A percentile compares a stretch with the other conserved stretches of the same genome.
phyloP scores from a whole-genome alignment of 1,140 invertebrate genomes.

The Anastatus disparis region DNA sequence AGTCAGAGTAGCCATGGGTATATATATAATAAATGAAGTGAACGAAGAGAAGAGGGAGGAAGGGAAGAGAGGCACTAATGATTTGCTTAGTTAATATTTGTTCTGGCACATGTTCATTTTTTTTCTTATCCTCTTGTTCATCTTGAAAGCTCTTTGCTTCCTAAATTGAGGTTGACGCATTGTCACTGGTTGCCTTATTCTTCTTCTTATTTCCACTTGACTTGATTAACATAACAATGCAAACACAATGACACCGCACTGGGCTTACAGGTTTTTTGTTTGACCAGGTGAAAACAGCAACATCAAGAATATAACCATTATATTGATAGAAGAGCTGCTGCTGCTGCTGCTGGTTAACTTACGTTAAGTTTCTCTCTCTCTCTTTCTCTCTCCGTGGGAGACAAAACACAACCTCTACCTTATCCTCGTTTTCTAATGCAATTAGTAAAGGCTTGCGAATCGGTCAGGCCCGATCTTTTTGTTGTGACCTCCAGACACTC shows the following conservation, averaged over 20 bases:
- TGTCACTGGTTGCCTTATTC: constrained; percentile 61
- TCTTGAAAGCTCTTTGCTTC: constrained; percentile 62
- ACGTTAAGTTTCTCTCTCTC: no score
- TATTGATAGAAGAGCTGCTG: not conserved
- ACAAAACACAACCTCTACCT: constrained; percentile 32
- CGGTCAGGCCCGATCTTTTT: no score
- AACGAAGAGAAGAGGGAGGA: constrained; percentile 9
- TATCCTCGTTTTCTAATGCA: constrained; percentile 60
- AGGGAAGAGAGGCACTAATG: constrained; percentile 49
- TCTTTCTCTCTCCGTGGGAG: not conserved
- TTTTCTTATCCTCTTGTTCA: constrained; percentile 39
- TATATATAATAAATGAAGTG: no score
- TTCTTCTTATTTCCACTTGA: no score
- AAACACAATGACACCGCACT: constrained; percentile 64
- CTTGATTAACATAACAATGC: constrained; percentile 67
- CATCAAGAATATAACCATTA: constrained; percentile 9
- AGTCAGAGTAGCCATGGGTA: no score
- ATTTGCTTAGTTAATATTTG: constrained; percentile 63
- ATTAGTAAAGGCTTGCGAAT: constrained; percentile 59
- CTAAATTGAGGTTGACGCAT: constrained; percentile 66
- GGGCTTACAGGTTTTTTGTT: constrained; percentile 55
- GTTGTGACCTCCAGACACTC: constrained; percentile 46
- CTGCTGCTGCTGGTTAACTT: no score
- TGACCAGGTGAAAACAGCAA: constrained; percentile 65
- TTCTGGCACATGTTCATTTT: constrained; percentile 50